Percentiles rank a stretch among this genome's conserved stretches.
These are phyloP conservation scores for Aporrectodea caliginosa DNA, from an alignment of 1,140 invertebrate genomes.

Conservation along the genomic window DNA sequence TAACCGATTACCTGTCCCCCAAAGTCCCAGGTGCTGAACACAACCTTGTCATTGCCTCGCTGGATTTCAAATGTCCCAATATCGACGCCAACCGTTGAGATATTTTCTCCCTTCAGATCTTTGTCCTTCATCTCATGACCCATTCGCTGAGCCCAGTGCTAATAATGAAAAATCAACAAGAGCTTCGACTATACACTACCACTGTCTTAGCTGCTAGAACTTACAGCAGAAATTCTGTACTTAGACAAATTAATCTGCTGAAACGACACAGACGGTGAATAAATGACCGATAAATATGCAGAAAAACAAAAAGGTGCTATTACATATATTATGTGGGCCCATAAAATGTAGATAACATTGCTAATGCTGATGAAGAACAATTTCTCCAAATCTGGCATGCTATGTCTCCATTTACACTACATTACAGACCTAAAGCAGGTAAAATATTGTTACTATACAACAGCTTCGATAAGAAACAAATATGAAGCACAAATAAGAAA, in stretches of 20 bases:
- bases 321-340: neutral
- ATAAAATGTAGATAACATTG: neutral
- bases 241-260: too few species aligned
- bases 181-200: neutral
- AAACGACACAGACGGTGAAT: neutral
- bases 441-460: too few species aligned
- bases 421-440: too few species aligned
- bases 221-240: neutral
- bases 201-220: neutral
- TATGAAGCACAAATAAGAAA: too few species aligned
- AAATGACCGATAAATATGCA: neutral
- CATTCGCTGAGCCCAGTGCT: slow-evolving; percentile 32
- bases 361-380: neutral
- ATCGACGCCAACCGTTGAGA: slow-evolving; percentile 94
- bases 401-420: too few species aligned
- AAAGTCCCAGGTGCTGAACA: slow-evolving; percentile 99
- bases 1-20: slow-evolving; percentile 78
- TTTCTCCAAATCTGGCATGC: neutral
- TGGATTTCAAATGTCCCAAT: slow-evolving; percentile 74
- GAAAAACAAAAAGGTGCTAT: neutral
- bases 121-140: slow-evolving; percentile 64
- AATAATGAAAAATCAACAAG: neutral
- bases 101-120: slow-evolving; percentile 56
- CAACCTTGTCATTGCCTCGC: slow-evolving; percentile 64
- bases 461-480: too few species aligned